Conservation (phyloP, 1,140 invertebrate species). For the Eueides isabella region DNA sequence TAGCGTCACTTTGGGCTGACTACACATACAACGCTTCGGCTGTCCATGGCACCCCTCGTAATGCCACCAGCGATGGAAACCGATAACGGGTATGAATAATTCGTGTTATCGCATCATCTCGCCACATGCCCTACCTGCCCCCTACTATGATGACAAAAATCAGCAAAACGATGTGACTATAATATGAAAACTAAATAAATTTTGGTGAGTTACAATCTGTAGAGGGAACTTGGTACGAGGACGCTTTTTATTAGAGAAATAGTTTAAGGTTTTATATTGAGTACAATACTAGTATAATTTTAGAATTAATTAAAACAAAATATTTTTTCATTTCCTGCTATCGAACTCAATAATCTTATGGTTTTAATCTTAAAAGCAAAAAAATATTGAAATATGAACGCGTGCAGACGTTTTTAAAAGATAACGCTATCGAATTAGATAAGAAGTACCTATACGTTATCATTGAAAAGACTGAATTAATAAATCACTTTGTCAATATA, state of each 20-base stretch:
- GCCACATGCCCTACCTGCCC: conserved; percentile 79
- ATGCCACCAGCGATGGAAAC: conserved; percentile 72
- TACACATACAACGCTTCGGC: conserved; percentile 72
- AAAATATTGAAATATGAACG: not conserved
- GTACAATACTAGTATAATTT: no score
- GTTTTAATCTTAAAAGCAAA: no score
- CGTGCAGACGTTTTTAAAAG: not conserved
- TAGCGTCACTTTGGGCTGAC: conserved; percentile 62
- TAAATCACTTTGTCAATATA: not conserved
- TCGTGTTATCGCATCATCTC: conserved; percentile 78
- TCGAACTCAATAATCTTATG: not conserved
- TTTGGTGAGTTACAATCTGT: not conserved
- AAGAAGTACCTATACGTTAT: not conserved
- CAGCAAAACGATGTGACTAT: conserved; percentile 46
- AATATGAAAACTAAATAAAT: conserved; percentile 40
- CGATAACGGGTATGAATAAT: conserved; percentile 81
- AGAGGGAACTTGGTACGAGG: conserved; percentile 55
- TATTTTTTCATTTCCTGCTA: no score
- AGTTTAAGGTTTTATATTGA: conserved; percentile 64
- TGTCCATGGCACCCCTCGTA: conserved; percentile 71
- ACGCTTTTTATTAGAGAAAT: conserved; percentile 72
- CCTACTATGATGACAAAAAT: conserved; percentile 64
- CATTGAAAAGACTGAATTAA: not conserved
- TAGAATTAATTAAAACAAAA: no score
- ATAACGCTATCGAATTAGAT: not conserved